Evolutionary conservation across 2,797 vertebrate genomes (phyloP), one percentile per base, ranked within the genome.

Genomic region (Chaunax sp.): DNA sequence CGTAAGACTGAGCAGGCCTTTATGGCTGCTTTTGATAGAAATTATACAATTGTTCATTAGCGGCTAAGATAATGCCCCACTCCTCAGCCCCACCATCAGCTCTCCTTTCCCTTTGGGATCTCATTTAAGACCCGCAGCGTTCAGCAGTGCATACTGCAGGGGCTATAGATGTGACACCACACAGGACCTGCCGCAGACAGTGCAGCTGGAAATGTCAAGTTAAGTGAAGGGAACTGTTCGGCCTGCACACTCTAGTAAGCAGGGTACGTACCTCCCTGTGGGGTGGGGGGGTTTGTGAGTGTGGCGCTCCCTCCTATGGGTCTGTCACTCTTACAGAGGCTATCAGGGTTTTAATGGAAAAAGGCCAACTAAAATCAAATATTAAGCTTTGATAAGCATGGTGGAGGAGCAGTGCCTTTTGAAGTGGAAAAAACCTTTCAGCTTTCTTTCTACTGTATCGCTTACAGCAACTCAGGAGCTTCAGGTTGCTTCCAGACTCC

Each of bases 31-130:
- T 92, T 94, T 93, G 92, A 94, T 94, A 91, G 90, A 93, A 95
- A 93, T 94, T 93, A 91, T 87, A 94, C 92, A 93, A 92, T 93
- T 93, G 91, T 94, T 94, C 93, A 94, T 94, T 94, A 94, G 92
- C 16, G 77, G 84, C 79, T 85, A 82, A 93, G 90, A 93, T 93
- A 94, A 91, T 90, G 84, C 75, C 67, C 70, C 64, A 5, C 28
- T 49, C n/a, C 65, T 41, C 74, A 54, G 59, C 28, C 23, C 77
- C 57, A 41, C 62, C 28, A 49, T 35, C 65, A 63, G 75, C 72
- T 81, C 81, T 49, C 44, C 73, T 83, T 89, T 87, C 90, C 94
- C 92, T 88, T 76, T 83, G 93, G 93, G 94, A 94, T 90, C 92
- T 94, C 91, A 93, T 94, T 94, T 94, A 92, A 89, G 90, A 83